Evolutionary conservation across 2,797 vertebrate species (phyloP), one percentile per base, ranked within the genome.

Genomic region (Thaleichthys pacificus): DNA sequence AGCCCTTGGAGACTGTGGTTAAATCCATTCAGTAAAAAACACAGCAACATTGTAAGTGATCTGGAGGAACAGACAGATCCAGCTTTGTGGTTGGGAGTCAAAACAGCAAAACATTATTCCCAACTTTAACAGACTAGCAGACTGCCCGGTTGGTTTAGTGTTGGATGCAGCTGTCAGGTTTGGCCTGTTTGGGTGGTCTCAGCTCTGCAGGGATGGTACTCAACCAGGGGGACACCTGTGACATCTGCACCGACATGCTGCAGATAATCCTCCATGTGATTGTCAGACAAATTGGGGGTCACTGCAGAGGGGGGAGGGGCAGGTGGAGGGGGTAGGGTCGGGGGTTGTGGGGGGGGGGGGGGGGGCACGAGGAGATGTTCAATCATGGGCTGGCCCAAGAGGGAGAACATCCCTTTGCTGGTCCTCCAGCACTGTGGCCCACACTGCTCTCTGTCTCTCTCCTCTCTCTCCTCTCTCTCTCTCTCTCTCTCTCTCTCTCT

Each of bases 241-340:
- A 95, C 94, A 95, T 96, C 95, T 96, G 95, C 92, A 92, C 92
- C 86, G 93, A 92, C 93, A 93, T 85, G 89, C 89, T 85, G 74
- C 66, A 75, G 91, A 88, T 89, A 93, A 93, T 86, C 86, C 92
- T 94, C 93, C 82, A 93, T 90, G 93, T 92, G 89, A 90, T 93
- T 91, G 93, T 94, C 90, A 80, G 94, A 95, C 95, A 96, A 96
- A 96, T 96, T 92, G 93, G 94, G 95, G 95, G 92, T 93, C 95
- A 94, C 93, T 82, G 94, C 94, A 88, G 85, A 86, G 82, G 85
- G 91, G 85, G 85, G 91, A 87, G 92, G 93, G 87, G 91, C 90
- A 93, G 92, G 38, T 42, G 38, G 11, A 11, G 38, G 1, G 38
- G 8, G 38, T 11, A 12, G 9, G 38, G 7, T 5, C 5, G 32